These are phyloP conservation scores for Phasia obesa DNA, from an alignment of 2,888 invertebrate genomes.

Conservation along the genomic window DNA sequence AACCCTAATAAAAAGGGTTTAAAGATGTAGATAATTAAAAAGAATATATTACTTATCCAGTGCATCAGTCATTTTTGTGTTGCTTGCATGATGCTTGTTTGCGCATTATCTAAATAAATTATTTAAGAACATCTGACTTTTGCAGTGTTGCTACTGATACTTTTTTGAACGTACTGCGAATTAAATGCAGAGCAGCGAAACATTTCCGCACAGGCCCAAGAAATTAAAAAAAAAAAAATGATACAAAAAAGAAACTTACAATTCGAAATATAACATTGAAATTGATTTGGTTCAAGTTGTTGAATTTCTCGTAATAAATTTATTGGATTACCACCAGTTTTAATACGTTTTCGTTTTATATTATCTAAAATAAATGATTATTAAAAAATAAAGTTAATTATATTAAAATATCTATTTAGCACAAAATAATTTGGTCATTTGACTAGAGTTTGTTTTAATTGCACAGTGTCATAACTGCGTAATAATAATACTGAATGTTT, in stretches of 20 bases:
- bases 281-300: conserved; percentile 66
- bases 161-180: background rate
- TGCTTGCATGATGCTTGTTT: too few relatives aligned
- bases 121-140: too few relatives aligned
- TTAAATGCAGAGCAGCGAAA: too few relatives aligned
- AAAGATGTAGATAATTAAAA: too few relatives aligned
- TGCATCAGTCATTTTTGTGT: too few relatives aligned
- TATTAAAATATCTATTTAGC: background rate
- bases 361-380: conserved; percentile 83
- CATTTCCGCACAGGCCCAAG: too few relatives aligned
- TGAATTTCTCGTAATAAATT: conserved; percentile 78
- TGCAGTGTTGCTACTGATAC: too few relatives aligned
- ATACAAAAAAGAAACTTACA: conserved; percentile 70
- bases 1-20: too few relatives aligned
- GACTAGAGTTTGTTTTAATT: conserved; percentile 5
- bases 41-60: too few relatives aligned
- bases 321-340: conserved; percentile 75
- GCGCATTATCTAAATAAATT: too few relatives aligned
- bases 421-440: conserved; percentile 19
- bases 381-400: conserved; percentile 25
- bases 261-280: conserved; percentile 68
- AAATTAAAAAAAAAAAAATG: conserved; percentile 54
- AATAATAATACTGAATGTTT: conserved; percentile 9
- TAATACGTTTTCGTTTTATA: conserved; percentile 81
- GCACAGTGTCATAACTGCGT: background rate